Base-by-base conservation (phyloP, 2,797 vertebrate genomes). In the Cuniculus paca region DNA sequence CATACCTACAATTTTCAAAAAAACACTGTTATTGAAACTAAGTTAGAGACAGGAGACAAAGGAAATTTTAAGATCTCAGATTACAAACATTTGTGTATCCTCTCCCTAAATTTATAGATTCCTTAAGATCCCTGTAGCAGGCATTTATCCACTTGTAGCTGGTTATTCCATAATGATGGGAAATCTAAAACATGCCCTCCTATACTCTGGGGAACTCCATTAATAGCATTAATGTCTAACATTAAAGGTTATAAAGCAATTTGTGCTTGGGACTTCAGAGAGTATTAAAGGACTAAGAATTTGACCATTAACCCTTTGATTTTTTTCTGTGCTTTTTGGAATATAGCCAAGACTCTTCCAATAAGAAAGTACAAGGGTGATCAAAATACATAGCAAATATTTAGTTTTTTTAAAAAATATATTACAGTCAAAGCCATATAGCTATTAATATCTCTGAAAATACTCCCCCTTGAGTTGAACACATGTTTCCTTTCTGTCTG, bases 1-100 rank as follows among this genome's bases (percentile, higher is more conserved):
- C 5, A 52, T 60, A 31, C 78, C 9, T 56, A 9, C 52, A 92
- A 94, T 70, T 77, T 94, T 22, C 22, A 86, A 74, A 9, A 31
- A 78, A 39, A 56, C 31, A 75, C 7, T 65, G 9, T 74, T 31
- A 48, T 34, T 78, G 61, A 90, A 90, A 77, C 2, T 87, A 95
- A 8, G 4, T 56, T 84, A 80, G 1, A 72, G 2, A 77, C 1
- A 93, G 5, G 13, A 81, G 9, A 70, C 56, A 13, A 31, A 90
- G 36, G 31, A 88, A 6, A 75, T 4, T 75, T 84, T 91, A 88
- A 94, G 61, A 65, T 72, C 85, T 88, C 3, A 91, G 4, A 63
- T 8, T 8, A 0, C 0, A 20, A n/a, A 22, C 6, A 5, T 58
- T 83, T 50, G 39, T 45, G 28, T 20, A 19, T 60, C 3, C 12